A percentile compares a stretch with the other conserved stretches of the same genome.
Conservation (phyloP, 1,140 invertebrate species). For the Yoshiicerus persimilis region DNA sequence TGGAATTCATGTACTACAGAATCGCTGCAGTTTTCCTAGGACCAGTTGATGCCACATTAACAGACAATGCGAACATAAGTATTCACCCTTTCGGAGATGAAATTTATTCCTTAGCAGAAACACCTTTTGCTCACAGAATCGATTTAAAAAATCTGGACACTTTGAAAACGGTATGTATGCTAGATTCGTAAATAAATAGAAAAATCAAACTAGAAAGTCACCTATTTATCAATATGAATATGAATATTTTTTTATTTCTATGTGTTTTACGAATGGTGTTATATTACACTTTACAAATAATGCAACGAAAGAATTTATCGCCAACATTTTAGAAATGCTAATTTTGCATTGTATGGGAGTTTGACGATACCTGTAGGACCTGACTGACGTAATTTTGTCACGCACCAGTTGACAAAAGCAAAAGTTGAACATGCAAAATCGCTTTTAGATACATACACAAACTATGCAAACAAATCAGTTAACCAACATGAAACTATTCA, state of each 20-base stretch:
- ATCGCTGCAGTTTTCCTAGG: slow-evolving; percentile 70
- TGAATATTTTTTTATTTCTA: too few relatives aligned
- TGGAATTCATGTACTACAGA: slow-evolving; percentile 51
- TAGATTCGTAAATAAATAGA: not conserved
- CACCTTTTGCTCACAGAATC: slow-evolving; percentile 75
- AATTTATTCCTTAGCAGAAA: slow-evolving; percentile 79
- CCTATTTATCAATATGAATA: not conserved
- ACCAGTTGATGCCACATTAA: slow-evolving; percentile 58
- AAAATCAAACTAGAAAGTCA: not conserved
- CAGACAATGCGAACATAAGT: slow-evolving; percentile 86
- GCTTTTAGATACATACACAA: not conserved
- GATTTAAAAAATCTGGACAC: slow-evolving; percentile 70
- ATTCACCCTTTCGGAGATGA: slow-evolving; percentile 84
- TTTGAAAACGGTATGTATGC: slow-evolving; percentile 55
- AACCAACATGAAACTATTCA: not conserved
- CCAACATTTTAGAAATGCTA: too few relatives aligned
- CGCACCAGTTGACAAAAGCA: not conserved
- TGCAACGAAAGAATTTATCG: too few relatives aligned
- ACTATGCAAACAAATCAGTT: not conserved
- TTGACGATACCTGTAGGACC: not conserved
- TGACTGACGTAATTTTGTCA: not conserved
- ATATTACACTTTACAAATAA: too few relatives aligned
- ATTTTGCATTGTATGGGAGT: too few relatives aligned
- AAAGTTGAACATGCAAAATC: not conserved
- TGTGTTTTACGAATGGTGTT: too few relatives aligned